These are phyloP conservation scores for Seriola quinqueradiata DNA, from an alignment of 2,113 vertebrate genomes.

Conservation along the genomic window DNA sequence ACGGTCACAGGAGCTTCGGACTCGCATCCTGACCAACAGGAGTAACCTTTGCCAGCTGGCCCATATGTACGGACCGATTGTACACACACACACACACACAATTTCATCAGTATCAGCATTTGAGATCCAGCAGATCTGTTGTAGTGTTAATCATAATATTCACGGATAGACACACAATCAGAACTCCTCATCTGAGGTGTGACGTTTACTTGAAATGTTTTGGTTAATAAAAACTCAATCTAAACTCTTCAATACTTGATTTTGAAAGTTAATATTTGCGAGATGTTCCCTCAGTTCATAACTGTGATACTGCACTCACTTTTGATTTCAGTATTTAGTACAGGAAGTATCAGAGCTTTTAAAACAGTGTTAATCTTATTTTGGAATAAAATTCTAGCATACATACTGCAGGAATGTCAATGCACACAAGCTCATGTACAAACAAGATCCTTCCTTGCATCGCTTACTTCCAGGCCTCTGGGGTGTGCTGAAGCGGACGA, in stretches of 20 bases:
- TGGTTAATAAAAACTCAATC: too few species aligned
- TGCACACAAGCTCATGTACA: neutral
- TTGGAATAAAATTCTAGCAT: neutral
- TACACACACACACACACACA: neutral
- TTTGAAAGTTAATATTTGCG: too few species aligned
- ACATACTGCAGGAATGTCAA: neutral
- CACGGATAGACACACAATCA: neutral
- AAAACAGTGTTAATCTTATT: neutral
- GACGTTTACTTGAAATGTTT: neutral
- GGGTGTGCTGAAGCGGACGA: conserved; percentile 76
- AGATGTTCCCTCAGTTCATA: too few species aligned
- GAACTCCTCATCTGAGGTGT: neutral
- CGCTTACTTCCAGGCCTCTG: conserved; percentile 68
- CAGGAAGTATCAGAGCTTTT: neutral
- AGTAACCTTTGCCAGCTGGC: conserved; percentile 78
- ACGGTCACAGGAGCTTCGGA: conserved; percentile 81
- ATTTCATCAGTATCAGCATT: neutral
- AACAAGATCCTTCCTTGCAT: neutral
- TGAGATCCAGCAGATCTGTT: conserved; percentile 1
- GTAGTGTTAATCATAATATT: neutral
- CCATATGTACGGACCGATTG: conserved; percentile 65
- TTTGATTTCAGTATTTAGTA: neutral
- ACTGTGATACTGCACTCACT: neutral
- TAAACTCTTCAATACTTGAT: too few species aligned
- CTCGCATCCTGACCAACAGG: conserved; percentile 79